Evolutionary conservation across 2,113 vertebrate species (phyloP), one percentile per base, ranked within the genome.

Genomic region (Poeciliopsis turrubarensis): DNA sequence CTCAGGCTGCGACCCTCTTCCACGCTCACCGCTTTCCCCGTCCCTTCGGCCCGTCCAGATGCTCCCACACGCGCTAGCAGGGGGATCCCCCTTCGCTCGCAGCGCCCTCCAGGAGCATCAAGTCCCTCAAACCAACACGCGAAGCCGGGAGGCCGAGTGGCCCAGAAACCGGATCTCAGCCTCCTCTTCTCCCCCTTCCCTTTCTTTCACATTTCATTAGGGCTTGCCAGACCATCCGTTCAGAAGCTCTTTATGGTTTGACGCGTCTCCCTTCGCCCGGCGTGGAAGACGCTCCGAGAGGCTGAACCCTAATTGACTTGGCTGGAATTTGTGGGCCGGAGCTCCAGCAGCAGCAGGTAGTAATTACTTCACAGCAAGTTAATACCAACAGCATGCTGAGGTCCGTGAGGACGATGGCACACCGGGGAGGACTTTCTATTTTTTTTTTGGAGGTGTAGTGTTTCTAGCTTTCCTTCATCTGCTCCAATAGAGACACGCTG

Each of bases 361-460:
- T 93, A 94, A 95, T 94, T 93, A 93, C 90, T 91, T 94, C 93
- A 94, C 94, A 94, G 94, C 92, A 86, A 91, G 94, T 87, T 90
- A 93, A 94, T 89, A 89, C 90, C 88, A 95, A 94, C 92, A 90
- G 91, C 75, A 77, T 89, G 92, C 81, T 83, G 76, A 41, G 11
- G 66, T 10, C 8, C 13, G 27, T 10, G 67, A 41, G 73, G 72
- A 54, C 51, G 72, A 81, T 74, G 73, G 81, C 65, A 51, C 80
- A 82, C 10, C 1, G 66, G 10, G 60, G 57, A 0, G 3, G 61
- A 15, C 67, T 64, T 26, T 31, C 19, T 66, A n/a, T 27, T 10
- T 31, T 60, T 31, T 60, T 4, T 39, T 3, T 0, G 70, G 25
- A 73, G 82, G 87, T 81, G 69, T 89, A 75, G 77, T 79, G 85